Base-by-base conservation (phyloP, 2,797 vertebrate genomes). In the Phoebastria nigripes region DNA sequence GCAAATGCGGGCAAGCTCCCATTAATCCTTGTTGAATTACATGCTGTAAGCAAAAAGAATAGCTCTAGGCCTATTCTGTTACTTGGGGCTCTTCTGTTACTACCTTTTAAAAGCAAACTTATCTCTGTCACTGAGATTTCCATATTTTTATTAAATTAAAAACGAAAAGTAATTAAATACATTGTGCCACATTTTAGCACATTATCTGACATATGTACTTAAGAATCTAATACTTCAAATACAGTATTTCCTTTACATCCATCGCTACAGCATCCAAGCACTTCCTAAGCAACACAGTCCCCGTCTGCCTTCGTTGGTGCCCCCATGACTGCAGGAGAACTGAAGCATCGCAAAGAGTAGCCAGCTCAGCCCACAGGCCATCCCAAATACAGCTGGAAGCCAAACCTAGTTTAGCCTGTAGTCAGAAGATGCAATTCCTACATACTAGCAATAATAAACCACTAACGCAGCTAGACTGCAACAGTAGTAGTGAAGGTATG, bases 201-300 rank as follows among this genome's bases (percentile, higher is more conserved):
- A 11, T 62, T 73, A 39, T 55, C 26, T 4, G 5, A 44, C 12
- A 9, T 7, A 24, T 0, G 3, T 31, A 17, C 8, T 29, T 58
- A 52, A 80, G 18, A 55, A 35, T 33, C 26, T 28, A 46, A 58
- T 15, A 25, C 7, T 52, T 55, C 78, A 65, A 63, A 37, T 29
- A 47, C 13, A 41, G 7, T 25, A 39, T 22, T 67, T 63, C 37
- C n/a, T 58, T 77, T 56, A 26, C 17, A 51, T 37, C 47, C 24
- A 44, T 28, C 59, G 17, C 28, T 62, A 41, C 28, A 63, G 9
- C 65, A 67, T 24, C 33, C 83, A 78, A 66, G 16, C 26, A 65
- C 12, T n/a, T 35, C 66, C 42, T 37, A 42, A 56, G 12, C 33
- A 73, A 2, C 26, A 7, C 1, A 0, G 12, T 44, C 7, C 22